Evolutionary conservation across 2,797 vertebrate genomes (phyloP), one percentile per base, ranked within the genome.

Genomic region (Apogon talboti): DNA sequence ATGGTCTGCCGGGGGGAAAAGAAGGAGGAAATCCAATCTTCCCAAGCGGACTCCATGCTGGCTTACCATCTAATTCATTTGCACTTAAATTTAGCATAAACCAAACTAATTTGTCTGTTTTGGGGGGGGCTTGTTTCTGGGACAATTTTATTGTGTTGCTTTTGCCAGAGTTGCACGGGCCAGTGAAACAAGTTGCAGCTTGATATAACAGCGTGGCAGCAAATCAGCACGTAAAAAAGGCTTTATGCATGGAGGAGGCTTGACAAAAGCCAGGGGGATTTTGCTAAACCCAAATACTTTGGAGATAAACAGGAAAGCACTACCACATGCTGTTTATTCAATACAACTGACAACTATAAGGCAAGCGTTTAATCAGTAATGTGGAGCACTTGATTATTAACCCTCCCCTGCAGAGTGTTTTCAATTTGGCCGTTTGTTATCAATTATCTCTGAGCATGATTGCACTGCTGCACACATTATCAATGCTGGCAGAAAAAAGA

Each of bases 1-100:
- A 91, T 76, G 83, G 92, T 86, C 91, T 90, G 90, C 24, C 84
- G 90, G 88, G 82, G n/a, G 48, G n/a, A 1, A 52, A 16, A 33
- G 47, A 18, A 8, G 46, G 46, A 66, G 93, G 92, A 93, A 94
- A 92, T 85, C 89, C 89, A 91, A 84, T 84, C 91, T 89, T 92
- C 90, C 91, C 91, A 93, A 92, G 84, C 69, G 85, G 88, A 92
- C 92, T 82, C 82, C 89, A 91, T 87, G 71, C 91, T 91, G 89
- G 92, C 89, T 84, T 75, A 82, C 91, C 92, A 92, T 89, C 88
- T 87, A 89, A 93, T 92, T 93, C 90, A 93, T 92, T 94, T 93
- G 90, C 91, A 94, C 91, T 93, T 92, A 93, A 94, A 94, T 77
- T 92, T 77, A 93, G 78, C 77, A 78, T 60, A 85, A 52, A 47